phyloP scores from a whole-genome alignment of 1,140 invertebrate genomes.

The Geopemphigus sp. region DNA sequence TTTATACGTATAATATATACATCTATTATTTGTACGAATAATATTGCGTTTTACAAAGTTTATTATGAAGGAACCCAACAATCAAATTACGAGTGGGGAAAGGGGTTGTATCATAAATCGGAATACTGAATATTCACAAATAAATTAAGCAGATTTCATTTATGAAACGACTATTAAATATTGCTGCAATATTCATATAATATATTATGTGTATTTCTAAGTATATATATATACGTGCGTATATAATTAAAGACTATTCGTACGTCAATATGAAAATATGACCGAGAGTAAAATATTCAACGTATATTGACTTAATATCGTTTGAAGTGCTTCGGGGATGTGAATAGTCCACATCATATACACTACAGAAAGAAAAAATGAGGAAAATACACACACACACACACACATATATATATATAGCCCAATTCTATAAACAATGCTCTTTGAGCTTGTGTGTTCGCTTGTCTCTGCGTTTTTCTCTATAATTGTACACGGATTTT shows the following conservation, averaged over 20 bases:
- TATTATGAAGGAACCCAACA: background rate
- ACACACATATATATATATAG: background rate
- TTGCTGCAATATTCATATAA: background rate
- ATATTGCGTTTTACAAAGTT: background rate
- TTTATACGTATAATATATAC: background rate
- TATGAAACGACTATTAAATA: background rate
- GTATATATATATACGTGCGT: background rate
- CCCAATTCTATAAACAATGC: conserved; percentile 41
- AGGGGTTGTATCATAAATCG: background rate
- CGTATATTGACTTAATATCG: conserved; percentile 18
- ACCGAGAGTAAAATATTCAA: conserved; percentile 4
- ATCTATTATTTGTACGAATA: background rate
- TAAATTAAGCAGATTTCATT: background rate
- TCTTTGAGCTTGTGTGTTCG: conserved; percentile 22
- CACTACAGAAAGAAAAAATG: background rate
- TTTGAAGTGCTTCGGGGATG: conserved; percentile 5
- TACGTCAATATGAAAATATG: background rate
- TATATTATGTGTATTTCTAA: conserved; percentile 8
- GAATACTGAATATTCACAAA: background rate
- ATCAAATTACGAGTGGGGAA: too few relatives aligned
- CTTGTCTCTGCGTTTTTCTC: conserved; percentile 31
- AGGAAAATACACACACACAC: background rate
- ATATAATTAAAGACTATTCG: conserved; percentile 4
- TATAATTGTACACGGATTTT: conserved; percentile 27
- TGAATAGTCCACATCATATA: background rate